Conservation (phyloP, 2,113 vertebrate genomes). For the Spilogale gracilis region DNA sequence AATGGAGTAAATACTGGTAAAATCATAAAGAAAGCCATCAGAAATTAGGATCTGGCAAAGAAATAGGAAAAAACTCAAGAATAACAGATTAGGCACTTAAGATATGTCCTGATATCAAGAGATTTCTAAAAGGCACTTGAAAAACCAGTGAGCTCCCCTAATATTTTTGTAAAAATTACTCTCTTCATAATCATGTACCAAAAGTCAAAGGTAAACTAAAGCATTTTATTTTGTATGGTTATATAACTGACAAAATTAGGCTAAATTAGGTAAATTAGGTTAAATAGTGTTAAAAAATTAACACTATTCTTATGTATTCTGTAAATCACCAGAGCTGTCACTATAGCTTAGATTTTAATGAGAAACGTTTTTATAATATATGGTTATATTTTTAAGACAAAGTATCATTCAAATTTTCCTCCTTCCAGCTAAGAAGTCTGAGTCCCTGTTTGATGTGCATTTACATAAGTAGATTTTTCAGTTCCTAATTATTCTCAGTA, state of each 20-base stretch:
- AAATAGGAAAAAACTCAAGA: background rate
- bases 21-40: background rate
- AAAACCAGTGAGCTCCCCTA: background rate
- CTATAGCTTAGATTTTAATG: slow-evolving; percentile 36
- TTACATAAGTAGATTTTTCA: slow-evolving; percentile 37
- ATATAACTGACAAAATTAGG: slow-evolving; percentile 42
- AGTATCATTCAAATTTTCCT: slow-evolving; percentile 25
- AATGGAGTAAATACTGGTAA: background rate
- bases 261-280: too few species aligned
- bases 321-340: slow-evolving; percentile 14
- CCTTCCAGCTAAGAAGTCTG: slow-evolving; percentile 14
- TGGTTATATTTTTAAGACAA: slow-evolving; percentile 52
- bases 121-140: background rate
- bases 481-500: slow-evolving; percentile 43
- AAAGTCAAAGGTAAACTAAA: slow-evolving; percentile 36
- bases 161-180: slow-evolving; percentile 36
- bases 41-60: slow-evolving; percentile 20
- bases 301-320: slow-evolving; percentile 19
- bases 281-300: background rate
- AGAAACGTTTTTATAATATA: slow-evolving; percentile 44
- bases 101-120: slow-evolving; percentile 4
- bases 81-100: background rate
- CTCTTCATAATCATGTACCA: background rate
- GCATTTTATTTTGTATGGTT: slow-evolving; percentile 39
- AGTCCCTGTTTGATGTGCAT: slow-evolving; percentile 36